These are phyloP conservation scores for Drosophila quinaria DNA, from an alignment of 2,888 invertebrate genomes.

Conservation along the genomic window DNA sequence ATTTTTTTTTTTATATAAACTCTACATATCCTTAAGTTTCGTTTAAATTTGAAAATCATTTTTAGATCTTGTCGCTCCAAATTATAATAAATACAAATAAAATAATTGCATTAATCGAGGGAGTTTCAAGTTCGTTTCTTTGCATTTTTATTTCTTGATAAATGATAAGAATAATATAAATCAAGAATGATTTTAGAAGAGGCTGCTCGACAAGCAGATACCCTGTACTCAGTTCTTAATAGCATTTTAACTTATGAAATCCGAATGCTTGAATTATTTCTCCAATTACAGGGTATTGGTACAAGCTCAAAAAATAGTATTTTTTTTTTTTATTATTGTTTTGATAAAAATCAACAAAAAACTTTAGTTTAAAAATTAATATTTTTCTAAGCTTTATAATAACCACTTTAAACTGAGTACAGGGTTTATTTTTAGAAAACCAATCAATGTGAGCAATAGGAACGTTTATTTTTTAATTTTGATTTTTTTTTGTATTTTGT, in stretches of 20 bases:
- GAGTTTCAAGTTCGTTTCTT: conserved; percentile 53
- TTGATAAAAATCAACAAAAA: no score
- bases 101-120: conserved; percentile 71
- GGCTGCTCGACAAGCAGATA: not conserved
- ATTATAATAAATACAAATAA: conserved; percentile 24
- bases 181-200: not conserved
- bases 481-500: not conserved
- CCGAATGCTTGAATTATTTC: no score
- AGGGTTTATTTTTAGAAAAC: conserved; percentile 1
- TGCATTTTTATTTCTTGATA: not conserved
- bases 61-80: conserved; percentile 19
- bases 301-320: not conserved
- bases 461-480: conserved; percentile 34
- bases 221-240: not conserved
- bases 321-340: not conserved
- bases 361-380: no score
- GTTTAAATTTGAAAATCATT: not conserved
- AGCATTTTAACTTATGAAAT: no score
- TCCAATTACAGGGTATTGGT: not conserved
- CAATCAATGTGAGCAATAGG: conserved; percentile 33
- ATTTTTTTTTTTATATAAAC: not conserved
- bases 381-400: not conserved
- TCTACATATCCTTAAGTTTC: not conserved
- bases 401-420: not conserved
- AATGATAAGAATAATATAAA: conserved; percentile 1